These are phyloP conservation scores for Chamaetylas fuelleborni DNA, from an alignment of 2,113 vertebrate species.

Conservation along the genomic window DNA sequence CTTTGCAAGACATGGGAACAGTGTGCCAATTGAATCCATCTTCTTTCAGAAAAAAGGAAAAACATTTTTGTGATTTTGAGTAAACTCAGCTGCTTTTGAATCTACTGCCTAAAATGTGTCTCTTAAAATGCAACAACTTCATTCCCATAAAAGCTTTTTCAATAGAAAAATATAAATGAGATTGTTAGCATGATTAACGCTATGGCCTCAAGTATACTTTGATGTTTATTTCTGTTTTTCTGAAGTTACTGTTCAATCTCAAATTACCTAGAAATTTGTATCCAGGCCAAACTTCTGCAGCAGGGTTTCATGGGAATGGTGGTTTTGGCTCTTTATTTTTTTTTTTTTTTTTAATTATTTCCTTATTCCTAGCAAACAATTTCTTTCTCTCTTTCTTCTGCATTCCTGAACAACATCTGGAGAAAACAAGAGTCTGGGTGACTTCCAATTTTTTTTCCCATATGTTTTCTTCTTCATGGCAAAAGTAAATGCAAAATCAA, in stretches of 20 bases:
- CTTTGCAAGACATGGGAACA: background rate
- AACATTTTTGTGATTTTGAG: background rate
- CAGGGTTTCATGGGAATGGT: background rate
- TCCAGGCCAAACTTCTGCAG: background rate
- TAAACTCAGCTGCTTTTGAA: background rate
- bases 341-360: background rate
- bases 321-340: background rate
- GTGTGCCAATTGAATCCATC: background rate
- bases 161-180: background rate
- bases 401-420: background rate
- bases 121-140: background rate
- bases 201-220: background rate
- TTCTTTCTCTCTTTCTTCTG: background rate
- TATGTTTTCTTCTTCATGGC: background rate
- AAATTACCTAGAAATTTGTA: background rate
- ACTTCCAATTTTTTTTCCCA: background rate
- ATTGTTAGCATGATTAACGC: background rate
- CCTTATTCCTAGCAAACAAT: background rate
- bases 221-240: conserved; percentile 1
- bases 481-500: background rate
- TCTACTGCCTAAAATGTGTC: background rate
- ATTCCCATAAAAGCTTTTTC: background rate
- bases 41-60: background rate
- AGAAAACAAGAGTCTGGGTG: background rate
- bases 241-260: background rate